Evolutionary conservation across 2,888 invertebrate genomes (phyloP).

Genomic region (Drosophila bunnanda): DNA sequence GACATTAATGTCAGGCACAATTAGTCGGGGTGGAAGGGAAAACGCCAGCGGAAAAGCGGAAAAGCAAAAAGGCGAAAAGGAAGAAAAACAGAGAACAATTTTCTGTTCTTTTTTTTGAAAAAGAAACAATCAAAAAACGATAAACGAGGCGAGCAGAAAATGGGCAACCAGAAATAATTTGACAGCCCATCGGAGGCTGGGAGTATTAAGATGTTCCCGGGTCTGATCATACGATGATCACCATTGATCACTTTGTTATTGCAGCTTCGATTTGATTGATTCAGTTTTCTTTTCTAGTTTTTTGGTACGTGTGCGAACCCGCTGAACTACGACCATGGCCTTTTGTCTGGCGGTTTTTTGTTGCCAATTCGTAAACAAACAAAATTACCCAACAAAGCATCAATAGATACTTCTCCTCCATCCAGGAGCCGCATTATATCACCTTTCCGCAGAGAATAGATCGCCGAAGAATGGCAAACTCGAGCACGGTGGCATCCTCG

Average conservation of each 20-base stretch:
- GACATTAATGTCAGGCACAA: conserved; percentile 76
- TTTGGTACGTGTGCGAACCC: conserved; percentile 73
- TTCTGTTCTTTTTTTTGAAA: conserved; percentile 5
- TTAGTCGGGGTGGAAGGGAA: conserved; percentile 56
- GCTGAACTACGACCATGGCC: conserved; percentile 68
- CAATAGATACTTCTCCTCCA: conserved; percentile 21
- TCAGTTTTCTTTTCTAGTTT: conserved; percentile 25
- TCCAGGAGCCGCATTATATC: conserved; percentile 53
- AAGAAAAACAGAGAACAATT: conserved; percentile 24
- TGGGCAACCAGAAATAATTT: conserved; percentile 66
- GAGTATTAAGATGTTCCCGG: conserved; percentile 30
- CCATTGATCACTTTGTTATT: conserved; percentile 70
- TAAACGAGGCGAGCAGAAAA: conserved; percentile 57
- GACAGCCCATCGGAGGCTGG: conserved; percentile 46
- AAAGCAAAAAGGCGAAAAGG: conserved; percentile 47
- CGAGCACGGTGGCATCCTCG: conserved; percentile 71
- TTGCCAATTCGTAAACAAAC: conserved; percentile 73
- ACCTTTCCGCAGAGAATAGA: conserved; percentile 66
- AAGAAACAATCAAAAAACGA: conserved; percentile 74
- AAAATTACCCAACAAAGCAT: conserved; percentile 74
- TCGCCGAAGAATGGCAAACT: conserved; percentile 50
- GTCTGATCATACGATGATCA: conserved; percentile 52
- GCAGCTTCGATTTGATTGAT: conserved; percentile 73
- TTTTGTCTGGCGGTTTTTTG: conserved; percentile 62
- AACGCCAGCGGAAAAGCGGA: conserved; percentile 50